phyloP scores from a whole-genome alignment of 2,797 vertebrate genomes.

The Lerista edwardsae region DNA sequence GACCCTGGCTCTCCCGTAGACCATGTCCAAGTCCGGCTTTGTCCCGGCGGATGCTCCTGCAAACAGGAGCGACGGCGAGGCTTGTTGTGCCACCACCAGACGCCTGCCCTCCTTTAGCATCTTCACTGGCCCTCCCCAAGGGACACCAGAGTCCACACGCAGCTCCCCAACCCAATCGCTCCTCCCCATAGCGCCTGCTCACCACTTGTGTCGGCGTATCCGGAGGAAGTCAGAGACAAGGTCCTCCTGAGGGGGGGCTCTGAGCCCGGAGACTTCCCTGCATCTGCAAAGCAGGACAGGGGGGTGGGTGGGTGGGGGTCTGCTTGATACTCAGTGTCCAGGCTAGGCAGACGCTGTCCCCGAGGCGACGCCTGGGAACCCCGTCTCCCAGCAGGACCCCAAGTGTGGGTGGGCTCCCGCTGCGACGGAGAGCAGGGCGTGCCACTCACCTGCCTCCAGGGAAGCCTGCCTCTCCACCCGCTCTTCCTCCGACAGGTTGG shows the following conservation, averaged over 20 bases:
- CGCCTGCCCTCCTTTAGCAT: not conserved
- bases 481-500: slow-evolving; percentile 79
- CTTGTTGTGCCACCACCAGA: no score
- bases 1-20: slow-evolving; percentile 77
- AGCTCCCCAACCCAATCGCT: not conserved
- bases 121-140: not conserved
- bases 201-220: slow-evolving; percentile 60
- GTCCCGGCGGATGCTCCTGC: slow-evolving; percentile 51
- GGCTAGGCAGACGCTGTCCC: not conserved
- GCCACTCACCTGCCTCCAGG: slow-evolving; percentile 74
- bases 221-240: slow-evolving; percentile 64
- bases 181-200: slow-evolving; percentile 18
- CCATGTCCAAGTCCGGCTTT: slow-evolving; percentile 76
- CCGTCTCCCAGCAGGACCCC: not conserved
- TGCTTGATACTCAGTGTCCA: not conserved
- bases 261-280: slow-evolving; percentile 32
- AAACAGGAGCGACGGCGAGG: not conserved
- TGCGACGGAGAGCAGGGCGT: not conserved
- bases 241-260: slow-evolving; percentile 71
- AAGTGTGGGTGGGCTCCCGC: not conserved
- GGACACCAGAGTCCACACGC: not conserved
- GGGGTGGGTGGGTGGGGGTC: no score
- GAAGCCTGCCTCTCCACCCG: slow-evolving; percentile 68
- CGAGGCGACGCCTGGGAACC: no score
- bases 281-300: slow-evolving; percentile 50